Conservation (phyloP, 2,797 vertebrate genomes). For the Enoplosus armatus region DNA sequence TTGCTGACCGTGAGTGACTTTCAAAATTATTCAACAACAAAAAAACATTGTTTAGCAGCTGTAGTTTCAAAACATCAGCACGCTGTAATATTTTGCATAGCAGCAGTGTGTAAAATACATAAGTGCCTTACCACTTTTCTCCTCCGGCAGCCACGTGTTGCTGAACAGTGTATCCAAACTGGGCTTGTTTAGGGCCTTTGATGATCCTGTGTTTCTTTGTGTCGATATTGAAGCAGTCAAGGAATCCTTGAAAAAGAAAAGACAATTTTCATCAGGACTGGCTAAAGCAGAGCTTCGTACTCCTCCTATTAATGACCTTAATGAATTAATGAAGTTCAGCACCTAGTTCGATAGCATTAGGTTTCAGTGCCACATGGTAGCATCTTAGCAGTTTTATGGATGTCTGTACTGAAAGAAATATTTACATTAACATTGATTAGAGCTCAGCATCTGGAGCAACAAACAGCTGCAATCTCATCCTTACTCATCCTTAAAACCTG, state of each 20-base stretch:
- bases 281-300: slow-evolving; percentile 18
- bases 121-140: slow-evolving; percentile 92
- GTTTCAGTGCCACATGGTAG: background rate
- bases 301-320: background rate
- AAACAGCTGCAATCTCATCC: slow-evolving; percentile 44
- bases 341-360: background rate
- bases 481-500: slow-evolving; percentile 44
- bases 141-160: slow-evolving; percentile 91
- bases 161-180: slow-evolving; percentile 98
- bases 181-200: slow-evolving; percentile 90
- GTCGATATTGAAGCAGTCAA: slow-evolving; percentile 93
- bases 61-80: background rate
- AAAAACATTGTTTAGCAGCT: too few species aligned
- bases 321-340: background rate
- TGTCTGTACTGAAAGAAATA: slow-evolving; percentile 5
- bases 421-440: slow-evolving; percentile 1
- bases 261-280: slow-evolving; percentile 12
- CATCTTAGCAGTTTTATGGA: slow-evolving; percentile 10
- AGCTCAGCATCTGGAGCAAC: slow-evolving; percentile 57
- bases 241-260: slow-evolving; percentile 82
- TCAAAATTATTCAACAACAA: background rate
- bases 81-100: background rate
- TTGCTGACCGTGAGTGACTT: background rate
- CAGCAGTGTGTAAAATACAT: background rate
- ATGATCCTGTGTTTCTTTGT: slow-evolving; percentile 90